Conservation (phyloP, 2,797 vertebrate species). For the Coregonus suidteri region DNA sequence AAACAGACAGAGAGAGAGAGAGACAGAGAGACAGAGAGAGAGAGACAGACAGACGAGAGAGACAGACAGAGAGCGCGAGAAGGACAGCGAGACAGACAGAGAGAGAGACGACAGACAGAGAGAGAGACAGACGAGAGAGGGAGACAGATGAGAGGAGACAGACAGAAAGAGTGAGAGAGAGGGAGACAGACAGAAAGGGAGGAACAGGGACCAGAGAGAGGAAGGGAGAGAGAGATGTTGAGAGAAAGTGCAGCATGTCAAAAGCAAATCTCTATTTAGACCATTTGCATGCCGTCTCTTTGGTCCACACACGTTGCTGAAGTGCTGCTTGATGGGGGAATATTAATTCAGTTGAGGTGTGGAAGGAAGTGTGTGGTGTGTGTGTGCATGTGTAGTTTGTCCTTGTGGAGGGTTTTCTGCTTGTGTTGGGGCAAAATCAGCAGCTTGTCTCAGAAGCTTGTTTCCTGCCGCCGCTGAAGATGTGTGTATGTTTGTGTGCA, state of each 20-base stretch:
- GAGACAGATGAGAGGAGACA: fast-evolving
- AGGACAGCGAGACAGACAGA: no score
- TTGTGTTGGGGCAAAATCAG: constrained; percentile 64
- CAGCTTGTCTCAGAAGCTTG: constrained; percentile 7
- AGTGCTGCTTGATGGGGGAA: constrained; percentile 56
- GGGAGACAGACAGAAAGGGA: no score
- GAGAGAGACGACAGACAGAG: no score
- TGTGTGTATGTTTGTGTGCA: background rate
- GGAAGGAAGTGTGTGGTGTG: background rate
- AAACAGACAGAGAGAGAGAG: background rate
- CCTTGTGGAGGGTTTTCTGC: constrained; percentile 67
- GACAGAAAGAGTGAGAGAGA: fast-evolving
- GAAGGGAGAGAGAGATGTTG: no score
- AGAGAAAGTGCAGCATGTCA: no score
- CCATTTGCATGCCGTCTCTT: constrained; percentile 21
- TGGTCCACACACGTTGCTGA: constrained; percentile 50
- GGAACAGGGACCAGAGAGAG: no score
- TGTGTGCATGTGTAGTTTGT: constrained; percentile 42
- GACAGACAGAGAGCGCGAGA: no score
- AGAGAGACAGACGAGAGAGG: no score
- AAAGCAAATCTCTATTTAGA: constrained; percentile 51
- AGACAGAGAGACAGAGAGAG: no score
- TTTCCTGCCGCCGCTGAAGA: background rate
- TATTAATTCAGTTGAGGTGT: constrained; percentile 46
- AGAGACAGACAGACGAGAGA: no score